phyloP scores from a whole-genome alignment of 2,113 vertebrate species.

The Nymphicus hollandicus region DNA sequence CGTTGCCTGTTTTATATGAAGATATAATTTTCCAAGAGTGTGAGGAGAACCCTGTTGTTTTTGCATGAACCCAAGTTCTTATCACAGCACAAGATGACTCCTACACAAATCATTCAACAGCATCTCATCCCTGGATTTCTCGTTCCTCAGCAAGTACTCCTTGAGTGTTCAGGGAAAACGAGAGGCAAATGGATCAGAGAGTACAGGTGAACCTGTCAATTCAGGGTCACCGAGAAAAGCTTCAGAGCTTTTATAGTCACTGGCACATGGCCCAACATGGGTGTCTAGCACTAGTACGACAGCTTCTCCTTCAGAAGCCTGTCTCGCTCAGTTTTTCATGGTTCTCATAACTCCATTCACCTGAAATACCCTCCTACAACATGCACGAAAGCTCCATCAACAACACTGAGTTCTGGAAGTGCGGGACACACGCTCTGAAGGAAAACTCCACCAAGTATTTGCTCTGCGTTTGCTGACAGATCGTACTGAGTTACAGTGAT shows the following conservation, averaged over 20 bases:
- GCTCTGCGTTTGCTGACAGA: not conserved
- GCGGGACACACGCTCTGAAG: not conserved
- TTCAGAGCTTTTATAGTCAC: not conserved
- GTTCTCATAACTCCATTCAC: conserved; percentile 20
- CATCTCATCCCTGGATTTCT: not conserved
- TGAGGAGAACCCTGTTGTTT: not conserved
- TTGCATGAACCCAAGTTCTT: not conserved
- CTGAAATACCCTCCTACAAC: conserved; percentile 22
- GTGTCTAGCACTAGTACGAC: not conserved
- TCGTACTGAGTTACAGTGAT: not conserved
- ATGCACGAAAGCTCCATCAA: not conserved
- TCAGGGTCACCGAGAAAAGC: not conserved
- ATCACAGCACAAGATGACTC: not conserved
- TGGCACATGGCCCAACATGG: not conserved
- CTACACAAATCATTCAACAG: not conserved
- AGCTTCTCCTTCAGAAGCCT: conserved; percentile 24
- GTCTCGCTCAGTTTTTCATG: conserved; percentile 21
- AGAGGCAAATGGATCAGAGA: not conserved
- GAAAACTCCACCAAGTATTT: not conserved
- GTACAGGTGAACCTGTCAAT: not conserved
- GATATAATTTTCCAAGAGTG: not conserved
- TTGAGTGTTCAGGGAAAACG: not conserved
- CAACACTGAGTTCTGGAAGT: not conserved
- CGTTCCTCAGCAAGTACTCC: not conserved
- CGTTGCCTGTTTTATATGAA: not conserved